Evolutionary conservation across 2,888 invertebrate genomes (phyloP), one percentile per base, ranked within the genome.

Genomic region (Gari tellinella): DNA sequence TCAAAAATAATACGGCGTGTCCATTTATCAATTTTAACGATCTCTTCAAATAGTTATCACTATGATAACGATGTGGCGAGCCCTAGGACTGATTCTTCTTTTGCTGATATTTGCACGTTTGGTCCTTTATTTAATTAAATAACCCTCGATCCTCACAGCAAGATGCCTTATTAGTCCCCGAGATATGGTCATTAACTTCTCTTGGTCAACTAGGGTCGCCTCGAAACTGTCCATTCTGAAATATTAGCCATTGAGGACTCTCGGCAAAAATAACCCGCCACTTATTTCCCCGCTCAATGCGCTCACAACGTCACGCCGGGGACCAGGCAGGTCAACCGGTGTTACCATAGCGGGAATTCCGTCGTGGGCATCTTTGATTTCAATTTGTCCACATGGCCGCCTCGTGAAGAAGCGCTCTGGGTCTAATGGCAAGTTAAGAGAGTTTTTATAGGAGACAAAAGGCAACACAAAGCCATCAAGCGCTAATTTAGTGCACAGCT

Each of bases 161-260:
- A 69, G 80, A 45, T 37, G 56, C 70, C 82, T 72, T 80, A 83
- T 81, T 83, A 83, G 58, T 45, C 61, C 46, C 60, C 21, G 74
- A 66, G 79, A 81, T 83, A 81, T 72, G 69, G 74, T 79, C 81
- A 83, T 83, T 83, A 81, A 74, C 66, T 45, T 56, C 56, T 53
- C 58, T 43, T 66, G 62, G 62, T 64, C 61, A 60, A 63, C 64
- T 75, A 62, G 74, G 76, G 72, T 75, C 74, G 77, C 75, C 70
- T 61, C 61, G 61, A 74, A 74, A 69, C 56, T 62, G 46, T 53
- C 56, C 31, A 45, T 66, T 61, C 66, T 58, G 53, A 66, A 76
- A 77, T 76, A 74, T 67, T 72, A 62, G 66, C 82, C 79, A 81
- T 81, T 83, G 81, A 79, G 72, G 74, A 64, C 68, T 56, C 56